Base-by-base conservation (phyloP, 2,888 invertebrate genomes). In the Phania funesta region DNA sequence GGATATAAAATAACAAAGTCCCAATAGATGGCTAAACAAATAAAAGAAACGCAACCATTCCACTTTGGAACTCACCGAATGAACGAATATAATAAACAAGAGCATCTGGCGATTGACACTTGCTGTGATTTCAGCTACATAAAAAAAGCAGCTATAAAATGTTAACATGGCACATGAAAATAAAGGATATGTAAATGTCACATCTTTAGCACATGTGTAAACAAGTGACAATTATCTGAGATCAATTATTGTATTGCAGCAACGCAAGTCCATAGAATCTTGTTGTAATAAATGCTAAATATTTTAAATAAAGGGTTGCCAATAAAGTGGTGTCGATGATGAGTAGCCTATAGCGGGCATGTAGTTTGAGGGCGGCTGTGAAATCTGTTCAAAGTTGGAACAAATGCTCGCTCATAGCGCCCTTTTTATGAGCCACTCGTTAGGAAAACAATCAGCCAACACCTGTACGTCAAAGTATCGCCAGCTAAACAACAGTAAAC, bases 1-100 rank as follows among this genome's bases (percentile, higher is more conserved):
- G 64, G 50, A 82, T 70, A 82, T 82, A 82, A 78, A 82, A 77
- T 32, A 64, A 82, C 70, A 76, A 52, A 78, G 78, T 52, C 46
- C 52, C 67, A 41, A 80, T 67, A 68, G 48, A 70, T 52, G 58
- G 68, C 68, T 70, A 70, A 74, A 68, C 64, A 77, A 50, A 18
- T 0, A 67, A 58, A 38, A 16, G 35, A 54, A 52, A 67, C 20
- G 60, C 35, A 18, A 68, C 9, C 26, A 50, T 13, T 58, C 48
- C 32, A 24, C 9, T 46, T 18, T 26, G 35, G 29, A 71, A 7
- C 11, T 46, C 24, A 11, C 13, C n/a, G 18, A 58, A 65, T 41
- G 18, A 65, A 60, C 67, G 50, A 35, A 48, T 24, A 18, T 20
- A 2, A 46, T 13, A 35, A 32, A 70, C 50, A 58, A 20, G 58